Conservation (phyloP, 2,113 vertebrate genomes). For the Calypte anna region DNA sequence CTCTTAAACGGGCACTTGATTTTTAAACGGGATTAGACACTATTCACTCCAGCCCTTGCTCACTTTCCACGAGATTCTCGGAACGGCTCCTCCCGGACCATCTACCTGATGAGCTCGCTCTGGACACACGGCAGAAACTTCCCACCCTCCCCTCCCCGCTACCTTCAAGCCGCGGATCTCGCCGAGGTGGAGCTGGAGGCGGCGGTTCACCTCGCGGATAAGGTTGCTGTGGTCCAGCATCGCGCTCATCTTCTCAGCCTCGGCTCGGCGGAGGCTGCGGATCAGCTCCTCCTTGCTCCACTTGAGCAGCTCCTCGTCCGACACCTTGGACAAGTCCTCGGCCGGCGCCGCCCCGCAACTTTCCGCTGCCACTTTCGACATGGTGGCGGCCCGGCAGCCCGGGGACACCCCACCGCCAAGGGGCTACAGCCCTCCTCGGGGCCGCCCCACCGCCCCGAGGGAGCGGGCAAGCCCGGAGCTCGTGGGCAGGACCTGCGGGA, state of each 20-base stretch:
- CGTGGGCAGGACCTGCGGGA: neutral
- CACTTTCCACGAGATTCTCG: neutral
- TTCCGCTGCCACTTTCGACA: conserved; percentile 73
- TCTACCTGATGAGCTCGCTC: neutral
- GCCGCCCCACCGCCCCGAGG: neutral
- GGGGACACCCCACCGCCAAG: neutral
- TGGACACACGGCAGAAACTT: neutral
- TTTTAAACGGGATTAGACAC: neutral
- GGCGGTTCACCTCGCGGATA: conserved; percentile 96
- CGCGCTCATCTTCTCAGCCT: conserved; percentile 94
- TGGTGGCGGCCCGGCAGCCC: conserved; percentile 9
- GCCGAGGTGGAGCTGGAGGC: conserved; percentile 93
- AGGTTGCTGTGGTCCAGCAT: conserved; percentile 97
- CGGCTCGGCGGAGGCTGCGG: conserved; percentile 88
- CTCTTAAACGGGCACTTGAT: neutral
- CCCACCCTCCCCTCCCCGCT: conserved; percentile 62
- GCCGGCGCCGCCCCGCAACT: conserved; percentile 53
- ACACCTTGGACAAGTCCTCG: conserved; percentile 90
- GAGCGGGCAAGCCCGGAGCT: neutral
- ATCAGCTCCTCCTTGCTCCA: conserved; percentile 95
- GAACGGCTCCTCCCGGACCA: neutral
- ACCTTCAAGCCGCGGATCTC: conserved; percentile 97
- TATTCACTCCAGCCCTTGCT: neutral
- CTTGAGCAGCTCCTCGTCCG: conserved; percentile 90
- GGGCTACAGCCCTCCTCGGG: neutral